Base-by-base conservation (phyloP, 2,113 vertebrate genomes). In the Atractosteus spatula region DNA sequence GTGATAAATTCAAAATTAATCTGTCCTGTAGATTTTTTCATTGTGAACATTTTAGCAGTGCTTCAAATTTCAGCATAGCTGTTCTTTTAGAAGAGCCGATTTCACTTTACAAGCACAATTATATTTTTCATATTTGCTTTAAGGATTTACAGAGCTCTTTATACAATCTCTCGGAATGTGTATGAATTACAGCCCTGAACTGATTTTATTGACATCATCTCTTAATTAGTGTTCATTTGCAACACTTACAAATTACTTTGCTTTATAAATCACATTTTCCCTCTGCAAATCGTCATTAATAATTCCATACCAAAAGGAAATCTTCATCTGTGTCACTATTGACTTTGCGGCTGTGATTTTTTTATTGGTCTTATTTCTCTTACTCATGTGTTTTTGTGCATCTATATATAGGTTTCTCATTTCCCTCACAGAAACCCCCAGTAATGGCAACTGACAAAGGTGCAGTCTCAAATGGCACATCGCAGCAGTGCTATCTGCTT, bases 331-430 rank as follows among this genome's bases (percentile, higher is more conserved):
- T 72, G 57, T 10, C 14, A 55, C 17, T 62, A 2, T 55, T 47
- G 41, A 41, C 45, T 68, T 54, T 43, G 11, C 51, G 59, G 59
- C 51, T 55, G 47, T 41, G 43, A 7, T 11, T 68, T 29, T 66
- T 66, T 13, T 62, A 16, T 56, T 17, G n/a, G 62, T 62, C 29
- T 64, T 74, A 43, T 16, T 62, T 41, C 57, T 62, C 59, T 54
- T 55, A 68, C 8, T 14, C 59, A 11, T 62, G 57, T 59, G 57
- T 69, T 10, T 65, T 17, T 63, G 41, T 44, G 17, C 47, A 14
- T 64, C 6, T 43, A 16, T 64, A 16, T 51, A 17, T 57, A 64
- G 44, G 66, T 73, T 73, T 68, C 66, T 68, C 61, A 74, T 56
- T 74, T 41, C 68, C 17, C 44, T 41, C 41, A 16, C 51, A 12